A percentile compares a stretch with the other conserved stretches of the same genome.
Conservation (phyloP, 2,888 invertebrate genomes). For the Furcula furcula region DNA sequence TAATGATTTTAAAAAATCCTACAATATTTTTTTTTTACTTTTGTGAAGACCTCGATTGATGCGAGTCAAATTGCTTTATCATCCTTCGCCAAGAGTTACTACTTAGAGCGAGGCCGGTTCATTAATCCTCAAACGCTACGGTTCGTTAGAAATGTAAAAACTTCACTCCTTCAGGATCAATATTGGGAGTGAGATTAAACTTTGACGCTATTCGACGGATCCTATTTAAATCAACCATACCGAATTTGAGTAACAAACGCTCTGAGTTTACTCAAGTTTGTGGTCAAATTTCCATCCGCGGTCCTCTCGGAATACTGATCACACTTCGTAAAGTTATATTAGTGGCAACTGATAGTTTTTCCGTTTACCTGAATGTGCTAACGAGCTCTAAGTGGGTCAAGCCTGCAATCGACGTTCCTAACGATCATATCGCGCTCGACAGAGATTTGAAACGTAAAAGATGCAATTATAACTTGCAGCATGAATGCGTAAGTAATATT, state of each 20-base stretch:
- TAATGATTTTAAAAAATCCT: constrained; percentile 1
- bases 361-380: constrained; percentile 32
- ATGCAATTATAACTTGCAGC: constrained; percentile 28
- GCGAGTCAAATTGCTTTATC: constrained; percentile 28
- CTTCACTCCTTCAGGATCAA: constrained; percentile 58
- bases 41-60: constrained; percentile 12
- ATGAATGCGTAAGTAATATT: constrained; percentile 14
- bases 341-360: constrained; percentile 24
- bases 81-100: constrained; percentile 26
- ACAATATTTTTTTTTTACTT: constrained; percentile 7
- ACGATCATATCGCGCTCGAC: constrained; percentile 33
- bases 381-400: constrained; percentile 34
- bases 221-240: constrained; percentile 53
- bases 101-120: constrained; percentile 34
- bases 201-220: constrained; percentile 43
- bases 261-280: constrained; percentile 38
- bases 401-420: constrained; percentile 33
- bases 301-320: constrained; percentile 44
- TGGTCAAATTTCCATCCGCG: constrained; percentile 41
- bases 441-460: constrained; percentile 29
- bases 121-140: constrained; percentile 49
- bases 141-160: constrained; percentile 69
- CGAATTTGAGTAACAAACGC: constrained; percentile 44
- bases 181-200: constrained; percentile 60
- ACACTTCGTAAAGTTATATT: constrained; percentile 24